Base-by-base conservation (phyloP, 2,888 invertebrate genomes). In the Patella pellucida region DNA sequence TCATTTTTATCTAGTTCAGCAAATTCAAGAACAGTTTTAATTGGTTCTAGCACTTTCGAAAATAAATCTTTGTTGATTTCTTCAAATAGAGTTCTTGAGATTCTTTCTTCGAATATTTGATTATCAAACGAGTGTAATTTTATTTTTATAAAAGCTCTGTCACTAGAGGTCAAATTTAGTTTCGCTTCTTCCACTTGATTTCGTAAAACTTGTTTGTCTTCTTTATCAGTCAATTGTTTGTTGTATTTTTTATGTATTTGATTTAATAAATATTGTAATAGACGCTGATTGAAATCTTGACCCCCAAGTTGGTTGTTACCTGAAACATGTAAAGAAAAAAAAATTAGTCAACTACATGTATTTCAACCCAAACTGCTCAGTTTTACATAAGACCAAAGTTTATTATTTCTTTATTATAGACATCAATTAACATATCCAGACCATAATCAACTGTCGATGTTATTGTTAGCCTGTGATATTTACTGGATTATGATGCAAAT, bases 281-380 rank as follows among this genome's bases (percentile, higher is more conserved):
- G 84, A 41, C 91, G 85, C 77, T 92, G 90, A 81, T 92, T 92
- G 85, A 92, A 92, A 81, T 92, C 92, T 79, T 92, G 92, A 3
- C 92, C 92, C 16, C 92, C 92, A 3, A 92, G 85, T 72, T 91
- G 90, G 82, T 92, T 92, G 83, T 92, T 92, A 68, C 92, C 90
- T 89, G 80, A 12, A 83, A 75, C 51, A n/a, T 16, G 41, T 31
- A n/a, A 73, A 41, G 16, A 68, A 52, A 19, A 72, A 14, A n/a
- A 50, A 51, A 52, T 14, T 11, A 62, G 51, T 41, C 1, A 56
- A 16, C 16, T n/a, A n/a, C n/a, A n/a, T n/a, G n/a, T 27, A 15
- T 68, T 23, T 71, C 4, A 71, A 72, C 23, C 15, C 9, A 15
- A 41, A 19, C n/a, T n/a, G 62, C 16, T n/a, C n/a, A 19, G 19